Evolutionary conservation across 2,797 vertebrate genomes (phyloP).

Genomic region (Eulemur mongoz): DNA sequence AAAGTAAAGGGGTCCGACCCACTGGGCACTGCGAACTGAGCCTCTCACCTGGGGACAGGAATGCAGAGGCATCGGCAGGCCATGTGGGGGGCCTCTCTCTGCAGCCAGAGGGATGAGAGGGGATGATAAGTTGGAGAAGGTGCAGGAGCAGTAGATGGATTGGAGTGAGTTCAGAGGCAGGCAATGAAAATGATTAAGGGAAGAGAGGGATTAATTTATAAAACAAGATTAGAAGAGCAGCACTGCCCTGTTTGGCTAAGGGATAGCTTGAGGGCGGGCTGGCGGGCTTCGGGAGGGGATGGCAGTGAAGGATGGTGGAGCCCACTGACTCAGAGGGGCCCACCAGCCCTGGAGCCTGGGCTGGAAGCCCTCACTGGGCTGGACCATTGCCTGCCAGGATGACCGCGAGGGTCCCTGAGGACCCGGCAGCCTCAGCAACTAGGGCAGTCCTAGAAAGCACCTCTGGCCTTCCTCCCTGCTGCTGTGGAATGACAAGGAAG

Average conservation of each 20-base stretch:
- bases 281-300: background rate
- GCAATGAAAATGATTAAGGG: constrained; percentile 75
- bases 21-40: background rate
- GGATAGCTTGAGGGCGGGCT: background rate
- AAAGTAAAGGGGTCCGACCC: background rate
- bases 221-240: constrained; percentile 59
- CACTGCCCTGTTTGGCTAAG: constrained; percentile 48
- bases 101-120: background rate
- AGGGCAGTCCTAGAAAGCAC: background rate
- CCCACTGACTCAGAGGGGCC: background rate
- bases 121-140: constrained; percentile 43
- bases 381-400: background rate
- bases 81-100: background rate
- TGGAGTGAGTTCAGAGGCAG: constrained; percentile 62
- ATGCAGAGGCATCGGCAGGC: background rate
- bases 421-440: background rate
- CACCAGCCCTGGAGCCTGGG: background rate
- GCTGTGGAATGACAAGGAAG: background rate
- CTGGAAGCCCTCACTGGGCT: background rate
- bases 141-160: constrained; percentile 62
- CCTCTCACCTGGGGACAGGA: background rate
- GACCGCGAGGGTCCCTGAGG: background rate
- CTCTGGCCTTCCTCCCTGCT: background rate
- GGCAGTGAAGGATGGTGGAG: background rate
- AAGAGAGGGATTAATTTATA: constrained; percentile 75